phyloP scores from a whole-genome alignment of 2,113 vertebrate species.

The Excalfactoria chinensis region DNA sequence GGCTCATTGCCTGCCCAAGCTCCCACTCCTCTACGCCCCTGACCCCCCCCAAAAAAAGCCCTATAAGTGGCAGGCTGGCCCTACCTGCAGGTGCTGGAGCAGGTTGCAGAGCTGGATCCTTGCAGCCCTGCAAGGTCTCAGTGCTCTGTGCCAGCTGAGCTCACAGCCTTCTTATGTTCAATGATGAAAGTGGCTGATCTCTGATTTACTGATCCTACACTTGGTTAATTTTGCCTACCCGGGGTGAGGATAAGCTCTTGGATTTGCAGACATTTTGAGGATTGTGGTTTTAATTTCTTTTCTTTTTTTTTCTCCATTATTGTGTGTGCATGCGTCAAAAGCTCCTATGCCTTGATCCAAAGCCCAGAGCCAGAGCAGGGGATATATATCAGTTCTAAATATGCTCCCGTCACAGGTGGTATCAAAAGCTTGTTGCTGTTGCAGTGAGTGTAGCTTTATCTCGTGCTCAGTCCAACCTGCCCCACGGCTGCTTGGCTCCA shows the following conservation, averaged over 20 bases:
- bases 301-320: not conserved
- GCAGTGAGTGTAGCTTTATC: not conserved
- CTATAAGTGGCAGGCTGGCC: no score
- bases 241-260: conserved; percentile 29
- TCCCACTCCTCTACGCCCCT: not conserved
- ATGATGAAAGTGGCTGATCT: not conserved
- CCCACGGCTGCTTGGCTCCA: not conserved
- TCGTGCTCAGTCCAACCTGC: not conserved
- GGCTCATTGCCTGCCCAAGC: not conserved
- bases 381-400: not conserved
- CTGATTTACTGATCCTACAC: conserved; percentile 22
- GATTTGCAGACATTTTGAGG: conserved; percentile 57
- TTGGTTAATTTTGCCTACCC: conserved; percentile 4
- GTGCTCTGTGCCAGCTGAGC: not conserved
- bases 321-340: not conserved
- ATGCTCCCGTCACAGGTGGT: not conserved
- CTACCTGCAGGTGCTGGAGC: not conserved
- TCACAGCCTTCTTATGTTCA: not conserved
- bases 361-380: not conserved
- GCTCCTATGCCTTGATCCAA: not conserved
- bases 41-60: not conserved
- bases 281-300: not conserved
- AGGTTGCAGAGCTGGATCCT: not conserved
- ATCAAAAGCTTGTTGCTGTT: not conserved
- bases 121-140: not conserved